These are phyloP conservation scores for Euwallacea similis DNA, from an alignment of 1,140 invertebrate species.

Conservation along the genomic window DNA sequence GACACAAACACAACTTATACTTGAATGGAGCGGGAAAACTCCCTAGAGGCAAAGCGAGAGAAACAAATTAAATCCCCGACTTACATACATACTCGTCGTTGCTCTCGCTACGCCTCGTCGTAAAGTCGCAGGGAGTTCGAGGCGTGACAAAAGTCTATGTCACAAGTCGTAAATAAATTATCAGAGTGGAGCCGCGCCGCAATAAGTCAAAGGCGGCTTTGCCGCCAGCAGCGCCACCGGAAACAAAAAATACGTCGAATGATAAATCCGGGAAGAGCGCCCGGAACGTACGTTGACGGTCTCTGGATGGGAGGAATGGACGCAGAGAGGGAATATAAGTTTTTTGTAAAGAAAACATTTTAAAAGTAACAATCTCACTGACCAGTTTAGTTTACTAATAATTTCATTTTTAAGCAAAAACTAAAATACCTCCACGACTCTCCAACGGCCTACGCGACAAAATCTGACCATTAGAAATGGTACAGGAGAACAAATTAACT, in stretches of 20 bases:
- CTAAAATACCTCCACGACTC: no score
- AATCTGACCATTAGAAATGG: no score
- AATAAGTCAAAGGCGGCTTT: slow-evolving; percentile 35
- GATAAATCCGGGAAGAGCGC: slow-evolving; percentile 32
- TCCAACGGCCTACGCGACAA: no score
- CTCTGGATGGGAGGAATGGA: slow-evolving; percentile 4
- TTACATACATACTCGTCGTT: slow-evolving; percentile 10
- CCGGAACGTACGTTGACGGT: slow-evolving; percentile 23
- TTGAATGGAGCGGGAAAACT: no score
- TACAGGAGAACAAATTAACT: no score
- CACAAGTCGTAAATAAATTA: slow-evolving; percentile 35
- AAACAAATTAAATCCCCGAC: slow-evolving; percentile 23
- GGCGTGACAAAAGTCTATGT: slow-evolving; percentile 33
- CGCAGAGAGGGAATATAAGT: slow-evolving; percentile 3
- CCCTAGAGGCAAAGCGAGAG: no score
- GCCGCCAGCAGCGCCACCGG: slow-evolving; percentile 23
- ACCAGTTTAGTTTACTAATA: background rate
- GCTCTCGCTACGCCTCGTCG: background rate
- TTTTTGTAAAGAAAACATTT: background rate
- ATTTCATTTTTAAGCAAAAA: background rate
- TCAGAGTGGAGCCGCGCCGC: slow-evolving; percentile 27
- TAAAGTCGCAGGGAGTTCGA: slow-evolving; percentile 12
- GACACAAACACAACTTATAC: no score
- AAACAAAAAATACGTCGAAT: slow-evolving; percentile 32
- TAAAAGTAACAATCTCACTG: background rate